A percentile compares a stretch with the other conserved stretches of the same genome.
These are phyloP conservation scores for Drosophila baimaii DNA, from an alignment of 1,140 invertebrate species.

Conservation along the genomic window DNA sequence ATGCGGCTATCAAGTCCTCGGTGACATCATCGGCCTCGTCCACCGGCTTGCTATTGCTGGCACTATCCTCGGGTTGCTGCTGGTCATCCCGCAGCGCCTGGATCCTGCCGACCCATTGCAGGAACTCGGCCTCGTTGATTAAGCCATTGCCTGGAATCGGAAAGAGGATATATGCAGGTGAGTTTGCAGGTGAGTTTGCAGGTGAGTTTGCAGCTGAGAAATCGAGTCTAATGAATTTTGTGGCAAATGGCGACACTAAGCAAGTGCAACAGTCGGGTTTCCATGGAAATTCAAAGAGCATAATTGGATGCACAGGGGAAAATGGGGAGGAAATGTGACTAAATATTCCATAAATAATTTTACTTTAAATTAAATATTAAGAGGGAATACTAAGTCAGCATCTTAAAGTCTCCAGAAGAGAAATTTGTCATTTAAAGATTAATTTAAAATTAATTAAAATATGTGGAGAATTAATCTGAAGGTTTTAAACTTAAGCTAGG, in stretches of 20 bases:
- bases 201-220: constrained; percentile 10
- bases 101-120: constrained; percentile 89
- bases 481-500: too few relatives aligned
- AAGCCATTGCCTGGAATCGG: constrained; percentile 86
- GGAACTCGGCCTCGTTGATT: constrained; percentile 89
- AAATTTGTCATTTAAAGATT: neutral
- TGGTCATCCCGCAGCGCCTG: constrained; percentile 87
- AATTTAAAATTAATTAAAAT: neutral
- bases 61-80: constrained; percentile 84
- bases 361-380: too few relatives aligned
- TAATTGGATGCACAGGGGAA: constrained; percentile 11
- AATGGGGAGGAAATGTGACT: neutral
- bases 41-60: constrained; percentile 73
- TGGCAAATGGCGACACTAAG: constrained; percentile 2
- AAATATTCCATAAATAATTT: neutral
- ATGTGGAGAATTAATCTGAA: too few relatives aligned
- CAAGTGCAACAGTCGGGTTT: constrained; percentile 17
- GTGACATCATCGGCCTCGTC: constrained; percentile 87
- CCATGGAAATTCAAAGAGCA: neutral
- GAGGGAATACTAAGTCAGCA: too few relatives aligned
- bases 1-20: constrained; percentile 90
- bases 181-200: constrained; percentile 10
- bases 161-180: constrained; percentile 4
- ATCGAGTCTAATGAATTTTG: constrained; percentile 3
- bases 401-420: neutral